A percentile compares a stretch with the other conserved stretches of the same genome.
Evolutionary conservation across 2,888 invertebrate species (phyloP).

Genomic region (Myopa tessellatipennis): DNA sequence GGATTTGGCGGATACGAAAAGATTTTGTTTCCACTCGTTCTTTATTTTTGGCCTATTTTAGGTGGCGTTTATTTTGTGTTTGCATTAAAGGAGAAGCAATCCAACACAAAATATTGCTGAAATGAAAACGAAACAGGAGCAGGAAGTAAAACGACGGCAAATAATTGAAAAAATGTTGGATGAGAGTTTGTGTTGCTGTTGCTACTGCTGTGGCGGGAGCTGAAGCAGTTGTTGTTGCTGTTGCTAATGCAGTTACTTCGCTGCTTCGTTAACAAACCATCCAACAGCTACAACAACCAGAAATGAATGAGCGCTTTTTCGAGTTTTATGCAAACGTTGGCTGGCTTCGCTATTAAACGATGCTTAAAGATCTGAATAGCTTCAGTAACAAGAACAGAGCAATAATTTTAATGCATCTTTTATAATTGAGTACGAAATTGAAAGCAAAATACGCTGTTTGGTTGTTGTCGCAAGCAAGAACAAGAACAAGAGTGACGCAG

Average conservation of each 20-base stretch:
- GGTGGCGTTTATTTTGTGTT: conserved; percentile 7
- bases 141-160: background rate
- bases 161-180: background rate
- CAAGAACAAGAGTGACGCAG: too few species aligned
- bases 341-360: conserved; percentile 19
- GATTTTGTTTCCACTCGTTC: background rate
- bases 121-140: background rate
- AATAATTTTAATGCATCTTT: background rate
- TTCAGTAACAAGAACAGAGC: background rate
- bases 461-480: too few species aligned
- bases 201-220: background rate
- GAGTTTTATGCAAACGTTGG: conserved; percentile 29
- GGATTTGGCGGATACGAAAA: background rate
- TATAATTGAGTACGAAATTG: too few species aligned
- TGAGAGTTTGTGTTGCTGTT: background rate
- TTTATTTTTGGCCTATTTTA: conserved; percentile 21
- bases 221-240: background rate
- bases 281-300: background rate
- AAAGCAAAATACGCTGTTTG: too few species aligned
- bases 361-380: background rate
- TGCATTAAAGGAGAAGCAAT: background rate
- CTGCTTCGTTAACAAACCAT: background rate
- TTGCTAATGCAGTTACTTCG: background rate
- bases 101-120: conserved; percentile 1
- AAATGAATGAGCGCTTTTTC: conserved; percentile 8